Evolutionary conservation across 2,113 vertebrate species (phyloP).

Genomic region (Callithrix jacchus): DNA sequence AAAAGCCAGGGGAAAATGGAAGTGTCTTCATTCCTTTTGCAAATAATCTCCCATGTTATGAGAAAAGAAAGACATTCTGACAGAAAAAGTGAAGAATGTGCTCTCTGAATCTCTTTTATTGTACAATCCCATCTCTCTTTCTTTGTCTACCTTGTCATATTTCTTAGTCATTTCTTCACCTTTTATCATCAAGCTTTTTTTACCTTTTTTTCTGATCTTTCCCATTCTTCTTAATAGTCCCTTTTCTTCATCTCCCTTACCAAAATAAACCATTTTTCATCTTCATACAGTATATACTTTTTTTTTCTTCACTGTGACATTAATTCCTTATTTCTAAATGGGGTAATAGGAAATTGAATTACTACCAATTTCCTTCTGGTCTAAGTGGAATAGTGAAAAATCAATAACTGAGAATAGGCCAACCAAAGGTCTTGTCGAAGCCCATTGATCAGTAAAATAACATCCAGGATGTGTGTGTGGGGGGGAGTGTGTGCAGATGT

Average conservation of each 20-base stretch:
- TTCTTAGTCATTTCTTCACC: conserved; percentile 42
- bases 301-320: conserved; percentile 50
- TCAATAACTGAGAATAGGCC: conserved; percentile 63
- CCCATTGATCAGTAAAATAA: conserved; percentile 10
- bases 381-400: conserved; percentile 70
- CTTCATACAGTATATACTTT: conserved; percentile 42
- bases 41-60: conserved; percentile 44
- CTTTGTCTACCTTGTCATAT: conserved; percentile 36
- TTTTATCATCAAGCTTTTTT: conserved; percentile 26
- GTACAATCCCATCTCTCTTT: conserved; percentile 27
- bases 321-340: conserved; percentile 60
- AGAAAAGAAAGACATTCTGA: conserved; percentile 19
- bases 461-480: neutral
- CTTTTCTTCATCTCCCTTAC: conserved; percentile 19
- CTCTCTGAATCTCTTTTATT: neutral
- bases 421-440: conserved; percentile 6
- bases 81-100: conserved; percentile 5
- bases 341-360: conserved; percentile 70
- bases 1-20: conserved; percentile 34
- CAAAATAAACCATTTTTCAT: conserved; percentile 58
- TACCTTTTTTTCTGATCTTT: conserved; percentile 36
- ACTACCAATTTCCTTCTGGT: conserved; percentile 62
- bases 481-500: neutral
- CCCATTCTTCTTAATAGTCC: neutral
- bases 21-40: conserved; percentile 54